Base-by-base conservation (phyloP, 1,140 invertebrate species). In the Drosophila arizonae region DNA sequence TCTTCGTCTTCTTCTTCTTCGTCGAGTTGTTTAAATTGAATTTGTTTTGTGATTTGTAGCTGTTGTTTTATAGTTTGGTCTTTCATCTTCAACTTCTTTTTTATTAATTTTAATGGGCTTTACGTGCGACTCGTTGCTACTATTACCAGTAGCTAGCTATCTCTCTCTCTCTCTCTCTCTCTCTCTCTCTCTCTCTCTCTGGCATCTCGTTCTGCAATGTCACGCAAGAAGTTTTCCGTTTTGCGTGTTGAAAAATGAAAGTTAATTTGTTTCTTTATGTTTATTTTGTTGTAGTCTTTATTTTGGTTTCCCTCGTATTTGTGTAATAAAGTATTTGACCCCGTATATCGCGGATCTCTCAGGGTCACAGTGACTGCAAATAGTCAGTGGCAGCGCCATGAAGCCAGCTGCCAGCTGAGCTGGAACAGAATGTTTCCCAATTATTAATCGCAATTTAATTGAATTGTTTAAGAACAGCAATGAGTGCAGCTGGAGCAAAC, bases 181-280 rank as follows among this genome's bases (percentile, higher is more conserved):
- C 33, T 56, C 24, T 52, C 24, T 56, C 36, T 57, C 36, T 58
- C 26, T 15, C 24, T 52, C 24, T 30, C 10, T 51, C 33, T 60
- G 13, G 33, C 64, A 45, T 54, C 70, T 84, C 62, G 73, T 57
- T 60, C 65, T 63, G 72, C 77, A 68, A 56, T 86, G 81, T 81
- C 82, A 86, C 72, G 82, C 82, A 76, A 81, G 75, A 81, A 87
- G 71, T 72, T 79, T 87, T 79, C 77, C 75, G 81, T 74, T 67
- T 84, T 72, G 81, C 81, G 77, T 88, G 82, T 61, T 71, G 81
- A 76, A 87, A 87, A 87, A 79, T 79, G 82, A 87, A 87, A 87
- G 82, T 87, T 87, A 86, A 87, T 39, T 39, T 39, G 36, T 13
- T 39, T 39, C 10, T 39, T 39, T 39, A 9, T 33, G 76, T 86